Base-by-base conservation (phyloP, 2,888 invertebrate species). In the Masnerella sp. region DNA sequence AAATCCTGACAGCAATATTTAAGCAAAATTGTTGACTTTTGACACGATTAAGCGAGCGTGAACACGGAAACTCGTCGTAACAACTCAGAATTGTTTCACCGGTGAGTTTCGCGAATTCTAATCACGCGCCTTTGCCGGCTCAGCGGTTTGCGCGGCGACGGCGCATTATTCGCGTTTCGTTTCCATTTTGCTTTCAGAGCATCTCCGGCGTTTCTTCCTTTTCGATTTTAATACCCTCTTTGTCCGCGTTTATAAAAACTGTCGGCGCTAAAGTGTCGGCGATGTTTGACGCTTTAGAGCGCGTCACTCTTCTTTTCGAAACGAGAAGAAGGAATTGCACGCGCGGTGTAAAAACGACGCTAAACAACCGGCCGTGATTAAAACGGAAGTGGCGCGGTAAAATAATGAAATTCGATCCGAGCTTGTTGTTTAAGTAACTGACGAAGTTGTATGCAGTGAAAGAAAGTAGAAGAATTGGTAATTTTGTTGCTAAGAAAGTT, bases 221-320 rank as follows among this genome's bases (percentile, higher is more conserved):
- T 51, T 32, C 56, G 43, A 25, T 34, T 43, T 58, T 58, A 45
- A 58, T 58, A 45, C 36, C 18, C 38, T 11, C 20, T 47, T 47
- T 59, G 25, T 59, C 47, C 38, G 14, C 28, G 15, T n/a, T 17
- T 28, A 38, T 17, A 30, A 61, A 49, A 61, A 61, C 36, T 49
- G 32, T 30, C 38, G n/a, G 40, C 11, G 32, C 15, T 30, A 18
- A 40, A 49, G 49, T 61, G 30, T 40, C 40, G 38, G 47, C 49
- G 47, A 49, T 47, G 49, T 49, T 40, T 61, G n/a, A n/a, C n/a
- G 49, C 61, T 49, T 40, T 49, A 47, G 47, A 47, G 11, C 32
- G 20, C 14, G 32, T 12, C 28, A 40, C 30, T 11, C 25, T 58
- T 42, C 45, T 58, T 22, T 14, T 30, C 42, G 42, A 20, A 32